These are phyloP conservation scores for Cyanoramphus novaezelandiae DNA, from an alignment of 2,113 vertebrate species.

Conservation along the genomic window DNA sequence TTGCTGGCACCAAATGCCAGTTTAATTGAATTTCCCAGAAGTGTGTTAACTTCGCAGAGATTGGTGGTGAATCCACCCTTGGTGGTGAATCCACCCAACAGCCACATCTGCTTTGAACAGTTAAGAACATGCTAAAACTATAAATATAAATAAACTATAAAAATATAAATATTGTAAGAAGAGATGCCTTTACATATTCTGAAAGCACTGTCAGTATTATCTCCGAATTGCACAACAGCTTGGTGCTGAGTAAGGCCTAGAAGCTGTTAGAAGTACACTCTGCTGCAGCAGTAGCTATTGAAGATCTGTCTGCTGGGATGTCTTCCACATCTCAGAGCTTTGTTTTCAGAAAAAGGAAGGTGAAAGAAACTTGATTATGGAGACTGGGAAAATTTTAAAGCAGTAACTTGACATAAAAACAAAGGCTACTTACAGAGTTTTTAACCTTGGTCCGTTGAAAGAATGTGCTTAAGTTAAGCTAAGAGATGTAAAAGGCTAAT, in stretches of 20 bases:
- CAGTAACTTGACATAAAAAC: background rate
- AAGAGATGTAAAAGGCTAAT: background rate
- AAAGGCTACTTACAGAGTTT: background rate
- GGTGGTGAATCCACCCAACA: constrained; percentile 6
- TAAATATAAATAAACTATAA: too few species aligned
- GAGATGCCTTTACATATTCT: background rate
- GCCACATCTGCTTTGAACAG: constrained; percentile 53
- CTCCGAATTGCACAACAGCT: background rate
- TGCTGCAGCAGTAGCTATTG: background rate
- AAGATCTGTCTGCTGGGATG: background rate
- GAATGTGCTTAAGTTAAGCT: background rate
- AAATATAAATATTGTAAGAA: constrained; percentile 29
- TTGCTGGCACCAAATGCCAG: constrained; percentile 29
- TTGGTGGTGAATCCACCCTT: background rate
- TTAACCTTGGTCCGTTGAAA: background rate
- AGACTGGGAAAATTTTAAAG: background rate
- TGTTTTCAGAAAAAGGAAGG: background rate
- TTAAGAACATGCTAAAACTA: constrained; percentile 51
- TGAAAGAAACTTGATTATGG: background rate
- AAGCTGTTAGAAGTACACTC: background rate
- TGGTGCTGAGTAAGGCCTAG: background rate
- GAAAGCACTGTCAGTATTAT: background rate
- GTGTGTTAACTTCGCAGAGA: constrained; percentile 40
- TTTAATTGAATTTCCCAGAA: constrained; percentile 56
- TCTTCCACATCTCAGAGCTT: background rate